A percentile compares a stretch with the other conserved stretches of the same genome.
phyloP scores from a whole-genome alignment of 2,113 vertebrate species.

The Calonectris borealis region DNA sequence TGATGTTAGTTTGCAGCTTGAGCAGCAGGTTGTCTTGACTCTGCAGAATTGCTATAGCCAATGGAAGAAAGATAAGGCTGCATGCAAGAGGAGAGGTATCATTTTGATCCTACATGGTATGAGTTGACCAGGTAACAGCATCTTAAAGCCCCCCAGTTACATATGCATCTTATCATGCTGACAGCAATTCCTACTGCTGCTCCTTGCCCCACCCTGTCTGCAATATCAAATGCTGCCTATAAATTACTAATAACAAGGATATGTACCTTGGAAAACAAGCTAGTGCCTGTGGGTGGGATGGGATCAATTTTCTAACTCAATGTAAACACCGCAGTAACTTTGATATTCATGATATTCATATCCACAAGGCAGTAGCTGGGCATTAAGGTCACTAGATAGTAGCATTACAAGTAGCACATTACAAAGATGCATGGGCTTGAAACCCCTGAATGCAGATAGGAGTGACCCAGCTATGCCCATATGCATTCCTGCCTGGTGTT shows the following conservation, averaged over 20 bases:
- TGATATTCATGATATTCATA: constrained; percentile 34
- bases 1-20: not conserved
- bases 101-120: rapidly evolving
- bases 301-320: not conserved
- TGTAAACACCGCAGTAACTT: not conserved
- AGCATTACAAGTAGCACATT: not conserved
- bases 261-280: not conserved
- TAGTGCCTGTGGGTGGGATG: not conserved
- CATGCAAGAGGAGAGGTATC: not conserved
- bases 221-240: not conserved
- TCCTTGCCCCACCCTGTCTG: not conserved
- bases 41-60: not conserved
- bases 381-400: not conserved
- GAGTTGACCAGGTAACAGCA: not conserved
- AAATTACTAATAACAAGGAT: not conserved
- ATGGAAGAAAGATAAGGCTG: not conserved
- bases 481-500: not conserved
- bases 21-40: not conserved
- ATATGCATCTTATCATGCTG: not conserved
- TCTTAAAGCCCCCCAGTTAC: not conserved
- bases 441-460: not conserved
- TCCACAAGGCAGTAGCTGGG: constrained; percentile 11
- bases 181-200: not conserved
- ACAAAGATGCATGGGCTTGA: not conserved
- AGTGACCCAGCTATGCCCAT: not conserved